Conservation (phyloP, 1,140 invertebrate species). For the Cydia pomonella region DNA sequence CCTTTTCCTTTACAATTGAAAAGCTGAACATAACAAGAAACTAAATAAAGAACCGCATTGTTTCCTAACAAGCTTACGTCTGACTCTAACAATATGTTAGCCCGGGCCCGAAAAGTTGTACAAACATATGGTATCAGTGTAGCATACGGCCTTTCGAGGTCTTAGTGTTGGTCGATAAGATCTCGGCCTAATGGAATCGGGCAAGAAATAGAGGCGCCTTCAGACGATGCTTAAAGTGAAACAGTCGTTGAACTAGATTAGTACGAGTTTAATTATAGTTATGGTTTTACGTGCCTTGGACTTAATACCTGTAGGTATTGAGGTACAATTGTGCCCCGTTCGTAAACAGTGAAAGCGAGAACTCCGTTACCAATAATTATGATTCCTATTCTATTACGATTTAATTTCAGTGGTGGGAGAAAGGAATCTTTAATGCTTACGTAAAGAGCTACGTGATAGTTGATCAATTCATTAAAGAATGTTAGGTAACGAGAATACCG, state of each 20-base stretch:
- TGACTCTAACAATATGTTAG: conserved; percentile 4
- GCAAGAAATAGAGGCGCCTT: not conserved
- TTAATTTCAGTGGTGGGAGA: no score
- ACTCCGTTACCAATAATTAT: no score
- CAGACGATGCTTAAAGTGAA: conserved; percentile 5
- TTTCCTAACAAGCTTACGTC: conserved; percentile 16
- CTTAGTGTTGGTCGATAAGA: not conserved
- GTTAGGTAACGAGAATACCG: no score
- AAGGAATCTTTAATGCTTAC: no score
- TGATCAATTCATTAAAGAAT: no score
- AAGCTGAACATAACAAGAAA: conserved; percentile 11
- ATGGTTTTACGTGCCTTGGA: conserved; percentile 1
- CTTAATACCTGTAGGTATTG: not conserved
- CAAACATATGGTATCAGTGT: not conserved
- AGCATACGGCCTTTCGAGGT: not conserved
- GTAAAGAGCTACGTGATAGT: no score
- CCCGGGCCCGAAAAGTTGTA: not conserved
- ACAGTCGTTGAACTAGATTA: not conserved
- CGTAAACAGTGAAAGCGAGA: no score
- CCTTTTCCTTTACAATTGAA: conserved; percentile 17
- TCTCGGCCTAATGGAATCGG: conserved; percentile 17
- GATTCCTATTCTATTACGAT: no score
- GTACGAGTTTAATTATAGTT: conserved; percentile 16
- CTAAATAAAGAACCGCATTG: conserved; percentile 14
- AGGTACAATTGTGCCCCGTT: not conserved